Percentiles rank a stretch among this genome's conserved stretches.
These are phyloP conservation scores for Sorex fumeus DNA, from an alignment of 2,113 vertebrate genomes.

Conservation along the genomic window DNA sequence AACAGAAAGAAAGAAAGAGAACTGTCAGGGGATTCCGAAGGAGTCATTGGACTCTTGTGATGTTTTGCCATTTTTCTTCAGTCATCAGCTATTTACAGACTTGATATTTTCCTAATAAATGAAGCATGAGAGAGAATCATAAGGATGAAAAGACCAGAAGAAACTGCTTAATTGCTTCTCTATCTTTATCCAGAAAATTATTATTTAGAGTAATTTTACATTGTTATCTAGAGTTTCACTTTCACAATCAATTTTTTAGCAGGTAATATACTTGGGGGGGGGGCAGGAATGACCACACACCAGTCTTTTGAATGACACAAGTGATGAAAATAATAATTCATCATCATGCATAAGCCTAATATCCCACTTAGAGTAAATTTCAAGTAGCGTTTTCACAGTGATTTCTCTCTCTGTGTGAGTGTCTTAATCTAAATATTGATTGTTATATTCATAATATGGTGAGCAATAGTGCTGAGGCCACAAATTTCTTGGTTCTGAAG, in stretches of 20 bases:
- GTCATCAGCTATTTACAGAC: constrained; percentile 40
- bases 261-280: constrained; percentile 30
- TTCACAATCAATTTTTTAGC: neutral
- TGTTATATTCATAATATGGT: neutral
- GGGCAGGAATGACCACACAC: neutral
- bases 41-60: constrained; percentile 70
- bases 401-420: neutral
- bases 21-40: constrained; percentile 72
- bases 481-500: neutral
- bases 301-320: neutral
- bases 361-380: neutral
- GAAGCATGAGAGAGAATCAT: neutral
- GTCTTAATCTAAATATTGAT: neutral
- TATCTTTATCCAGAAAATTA: neutral
- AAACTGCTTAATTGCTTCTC: constrained; percentile 13
- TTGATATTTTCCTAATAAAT: constrained; percentile 56
- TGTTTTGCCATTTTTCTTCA: constrained; percentile 59
- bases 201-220: too few relatives aligned
- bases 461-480: neutral
- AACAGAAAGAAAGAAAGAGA: constrained; percentile 60
- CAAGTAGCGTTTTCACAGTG: neutral
- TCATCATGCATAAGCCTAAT: neutral
- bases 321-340: neutral
- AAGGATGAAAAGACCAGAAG: constrained; percentile 12
- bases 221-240: neutral